Conservation (phyloP, 2,888 invertebrate genomes). For the Patella depressa region DNA sequence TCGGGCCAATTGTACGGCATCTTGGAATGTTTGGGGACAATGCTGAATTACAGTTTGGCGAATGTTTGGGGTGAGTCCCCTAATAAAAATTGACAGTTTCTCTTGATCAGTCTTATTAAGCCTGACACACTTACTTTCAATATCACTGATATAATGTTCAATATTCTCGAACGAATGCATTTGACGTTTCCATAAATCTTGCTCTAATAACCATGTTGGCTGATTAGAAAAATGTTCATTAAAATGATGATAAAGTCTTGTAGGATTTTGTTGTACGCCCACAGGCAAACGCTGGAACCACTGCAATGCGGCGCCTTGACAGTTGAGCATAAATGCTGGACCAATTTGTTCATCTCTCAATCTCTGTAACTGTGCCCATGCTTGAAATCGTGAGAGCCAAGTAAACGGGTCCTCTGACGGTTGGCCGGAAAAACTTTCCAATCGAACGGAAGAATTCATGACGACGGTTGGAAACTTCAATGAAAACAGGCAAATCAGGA, state of each 20-base stretch:
- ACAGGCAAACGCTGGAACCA: constrained; percentile 1
- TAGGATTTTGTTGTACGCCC: neutral
- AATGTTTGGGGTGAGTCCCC: neutral
- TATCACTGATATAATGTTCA: constrained; percentile 9
- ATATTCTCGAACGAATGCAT: neutral
- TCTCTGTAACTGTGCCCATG: constrained; percentile 11
- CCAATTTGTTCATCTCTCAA: neutral
- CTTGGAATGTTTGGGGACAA: neutral
- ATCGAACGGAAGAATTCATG: too few relatives aligned
- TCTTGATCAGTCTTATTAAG: constrained; percentile 5
- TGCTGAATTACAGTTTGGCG: constrained; percentile 9
- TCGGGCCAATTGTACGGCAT: neutral
- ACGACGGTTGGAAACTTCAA: too few relatives aligned
- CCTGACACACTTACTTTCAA: constrained; percentile 9
- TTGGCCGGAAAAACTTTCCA: neutral
- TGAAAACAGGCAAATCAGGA: too few relatives aligned
- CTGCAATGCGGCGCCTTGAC: constrained; percentile 1
- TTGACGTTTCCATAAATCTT: neutral
- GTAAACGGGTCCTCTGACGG: neutral
- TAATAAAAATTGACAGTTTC: neutral
- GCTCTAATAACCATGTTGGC: neutral
- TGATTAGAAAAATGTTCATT: neutral
- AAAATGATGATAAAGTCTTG: constrained; percentile 1
- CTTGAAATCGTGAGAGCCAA: constrained; percentile 11
- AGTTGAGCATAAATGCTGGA: neutral